Evolutionary conservation across 2,113 vertebrate genomes (phyloP).

Genomic region (Ibidorhyncha struthersii): DNA sequence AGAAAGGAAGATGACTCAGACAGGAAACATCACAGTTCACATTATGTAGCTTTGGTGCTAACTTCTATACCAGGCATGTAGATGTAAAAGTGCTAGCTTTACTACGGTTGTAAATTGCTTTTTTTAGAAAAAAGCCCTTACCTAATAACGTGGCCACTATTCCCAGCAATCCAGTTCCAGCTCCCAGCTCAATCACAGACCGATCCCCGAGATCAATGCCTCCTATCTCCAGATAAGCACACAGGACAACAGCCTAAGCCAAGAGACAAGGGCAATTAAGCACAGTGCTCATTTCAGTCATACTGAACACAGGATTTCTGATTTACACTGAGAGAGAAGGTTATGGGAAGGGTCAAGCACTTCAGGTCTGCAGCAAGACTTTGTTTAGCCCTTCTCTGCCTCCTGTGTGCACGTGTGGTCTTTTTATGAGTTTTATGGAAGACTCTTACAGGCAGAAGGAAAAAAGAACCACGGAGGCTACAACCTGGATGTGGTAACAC

Average conservation of each 20-base stretch:
- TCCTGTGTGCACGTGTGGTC: background rate
- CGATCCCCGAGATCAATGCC: conserved; percentile 79
- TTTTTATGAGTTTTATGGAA: background rate
- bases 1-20: background rate
- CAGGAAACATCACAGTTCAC: background rate
- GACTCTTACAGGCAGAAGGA: background rate
- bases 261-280: background rate
- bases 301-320: background rate
- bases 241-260: conserved; percentile 88
- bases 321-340: background rate
- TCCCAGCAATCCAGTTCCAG: conserved; percentile 93
- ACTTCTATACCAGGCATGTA: background rate
- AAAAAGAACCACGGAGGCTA: background rate
- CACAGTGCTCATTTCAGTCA: background rate
- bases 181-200: conserved; percentile 88
- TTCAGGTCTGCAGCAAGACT: background rate
- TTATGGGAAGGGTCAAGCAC: background rate
- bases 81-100: background rate
- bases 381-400: background rate
- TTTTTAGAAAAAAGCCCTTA: conserved; percentile 60
- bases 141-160: conserved; percentile 91
- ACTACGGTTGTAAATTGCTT: background rate
- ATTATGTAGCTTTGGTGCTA: background rate
- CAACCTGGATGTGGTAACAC: background rate
- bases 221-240: conserved; percentile 88